Conservation (phyloP, 2,113 vertebrate genomes). For the Thunnus maccoyii region DNA sequence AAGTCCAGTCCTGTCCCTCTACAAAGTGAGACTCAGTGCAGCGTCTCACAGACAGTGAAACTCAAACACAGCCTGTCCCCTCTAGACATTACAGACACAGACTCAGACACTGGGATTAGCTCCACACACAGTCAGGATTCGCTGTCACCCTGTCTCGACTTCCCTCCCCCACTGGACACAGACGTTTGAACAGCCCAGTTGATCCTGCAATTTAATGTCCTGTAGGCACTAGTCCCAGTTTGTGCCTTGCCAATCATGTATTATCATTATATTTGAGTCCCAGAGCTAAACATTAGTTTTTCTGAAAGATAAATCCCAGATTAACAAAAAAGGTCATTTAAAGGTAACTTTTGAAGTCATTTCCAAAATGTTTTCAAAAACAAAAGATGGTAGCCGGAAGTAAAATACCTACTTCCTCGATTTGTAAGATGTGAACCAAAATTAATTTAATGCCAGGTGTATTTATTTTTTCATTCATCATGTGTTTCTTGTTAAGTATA, state of each 20-base stretch:
- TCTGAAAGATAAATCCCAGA: not conserved
- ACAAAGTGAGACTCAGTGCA: slow-evolving; percentile 75
- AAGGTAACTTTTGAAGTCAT: not conserved
- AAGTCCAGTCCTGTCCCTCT: slow-evolving; percentile 23
- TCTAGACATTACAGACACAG: slow-evolving; percentile 91
- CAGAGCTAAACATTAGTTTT: not conserved
- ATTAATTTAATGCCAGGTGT: not conserved
- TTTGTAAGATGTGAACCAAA: not conserved
- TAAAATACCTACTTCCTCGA: not conserved
- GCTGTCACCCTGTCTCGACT: slow-evolving; percentile 87
- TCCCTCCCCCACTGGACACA: slow-evolving; percentile 79
- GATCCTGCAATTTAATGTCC: slow-evolving; percentile 18
- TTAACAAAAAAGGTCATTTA: not conserved
- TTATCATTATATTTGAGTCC: not conserved
- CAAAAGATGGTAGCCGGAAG: not conserved
- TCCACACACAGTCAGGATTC: slow-evolving; percentile 98
- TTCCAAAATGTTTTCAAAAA: not conserved
- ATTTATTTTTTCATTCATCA: not conserved
- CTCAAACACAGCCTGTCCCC: slow-evolving; percentile 84
- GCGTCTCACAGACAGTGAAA: slow-evolving; percentile 64
- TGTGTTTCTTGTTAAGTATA: too few species aligned
- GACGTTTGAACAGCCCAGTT: slow-evolving; percentile 73
- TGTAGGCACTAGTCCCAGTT: not conserved
- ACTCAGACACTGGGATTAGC: slow-evolving; percentile 98
- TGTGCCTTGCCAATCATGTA: not conserved